These are phyloP conservation scores for Poecile montanus DNA, from an alignment of 2,797 vertebrate species.

Conservation along the genomic window DNA sequence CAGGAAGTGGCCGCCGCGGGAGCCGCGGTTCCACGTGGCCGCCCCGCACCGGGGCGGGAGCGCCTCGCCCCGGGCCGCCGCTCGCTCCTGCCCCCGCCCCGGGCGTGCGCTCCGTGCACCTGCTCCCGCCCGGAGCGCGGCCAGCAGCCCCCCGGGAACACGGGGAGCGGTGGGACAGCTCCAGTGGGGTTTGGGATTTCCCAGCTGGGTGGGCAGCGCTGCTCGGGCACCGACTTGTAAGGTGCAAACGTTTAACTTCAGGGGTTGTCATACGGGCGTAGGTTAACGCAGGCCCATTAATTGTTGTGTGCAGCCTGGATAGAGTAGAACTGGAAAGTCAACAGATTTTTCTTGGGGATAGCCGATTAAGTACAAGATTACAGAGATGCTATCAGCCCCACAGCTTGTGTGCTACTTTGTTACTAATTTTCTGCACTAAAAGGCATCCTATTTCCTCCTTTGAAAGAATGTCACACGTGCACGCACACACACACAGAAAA, in stretches of 20 bases:
- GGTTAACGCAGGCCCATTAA: neutral
- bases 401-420: neutral
- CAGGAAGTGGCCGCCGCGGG: conserved; percentile 69
- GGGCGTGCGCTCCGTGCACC: neutral
- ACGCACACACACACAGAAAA: no score
- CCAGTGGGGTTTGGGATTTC: neutral
- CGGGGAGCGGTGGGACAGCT: fast-evolving
- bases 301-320: neutral
- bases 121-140: neutral
- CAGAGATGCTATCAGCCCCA: conserved; percentile 21
- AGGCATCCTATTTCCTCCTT: neutral
- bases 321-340: neutral
- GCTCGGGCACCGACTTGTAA: neutral
- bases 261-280: fast-evolving
- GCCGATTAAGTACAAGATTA: neutral
- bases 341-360: neutral
- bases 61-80: neutral
- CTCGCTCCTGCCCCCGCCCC: neutral
- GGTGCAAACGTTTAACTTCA: neutral
- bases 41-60: conserved; percentile 43
- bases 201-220: neutral
- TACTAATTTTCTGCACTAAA: conserved; percentile 28
- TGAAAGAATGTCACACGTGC: neutral
- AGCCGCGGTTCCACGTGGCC: conserved; percentile 74
- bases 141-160: neutral